A percentile compares a stretch with the other conserved stretches of the same genome.
These are phyloP conservation scores for Sclerodermus sp. DNA, from an alignment of 2,888 invertebrate species.

Conservation along the genomic window DNA sequence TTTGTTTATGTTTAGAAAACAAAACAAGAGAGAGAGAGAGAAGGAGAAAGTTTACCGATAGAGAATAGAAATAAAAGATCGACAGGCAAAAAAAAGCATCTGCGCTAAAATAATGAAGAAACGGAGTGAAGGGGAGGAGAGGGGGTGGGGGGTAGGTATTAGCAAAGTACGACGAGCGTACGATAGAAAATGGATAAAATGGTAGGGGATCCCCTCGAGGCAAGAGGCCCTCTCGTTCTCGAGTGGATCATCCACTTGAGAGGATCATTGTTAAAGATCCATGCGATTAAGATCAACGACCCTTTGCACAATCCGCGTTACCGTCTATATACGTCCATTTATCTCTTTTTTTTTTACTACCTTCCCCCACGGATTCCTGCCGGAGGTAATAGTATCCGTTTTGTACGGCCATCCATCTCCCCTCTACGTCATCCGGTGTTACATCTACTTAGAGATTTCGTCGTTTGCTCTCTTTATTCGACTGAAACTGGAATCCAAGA, in stretches of 20 bases:
- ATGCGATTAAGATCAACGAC: slow-evolving; percentile 48
- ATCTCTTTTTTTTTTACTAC: slow-evolving; percentile 11
- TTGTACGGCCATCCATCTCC: too few species aligned
- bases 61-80: too few species aligned
- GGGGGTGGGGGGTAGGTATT: too few species aligned
- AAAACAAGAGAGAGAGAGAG: too few species aligned
- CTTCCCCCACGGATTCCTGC: neutral
- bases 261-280: slow-evolving; percentile 47
- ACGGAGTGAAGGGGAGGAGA: too few species aligned
- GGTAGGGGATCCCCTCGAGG: slow-evolving; percentile 36
- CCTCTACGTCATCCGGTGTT: neutral
- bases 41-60: too few species aligned
- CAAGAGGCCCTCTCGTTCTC: slow-evolving; percentile 34
- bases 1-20: too few species aligned
- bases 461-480: slow-evolving; percentile 10
- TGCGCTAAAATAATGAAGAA: too few species aligned
- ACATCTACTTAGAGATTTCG: neutral
- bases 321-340: slow-evolving; percentile 15
- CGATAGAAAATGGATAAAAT: too few species aligned
- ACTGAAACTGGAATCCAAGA: too few species aligned
- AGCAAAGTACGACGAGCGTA: neutral
- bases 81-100: too few species aligned
- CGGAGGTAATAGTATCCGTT: neutral
- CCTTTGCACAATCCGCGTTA: slow-evolving; percentile 35
- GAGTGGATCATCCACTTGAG: slow-evolving; percentile 50